A percentile compares a stretch with the other conserved stretches of the same genome.
These are phyloP conservation scores for Ictalurus furcatus DNA, from an alignment of 2,113 vertebrate genomes.

Conservation along the genomic window DNA sequence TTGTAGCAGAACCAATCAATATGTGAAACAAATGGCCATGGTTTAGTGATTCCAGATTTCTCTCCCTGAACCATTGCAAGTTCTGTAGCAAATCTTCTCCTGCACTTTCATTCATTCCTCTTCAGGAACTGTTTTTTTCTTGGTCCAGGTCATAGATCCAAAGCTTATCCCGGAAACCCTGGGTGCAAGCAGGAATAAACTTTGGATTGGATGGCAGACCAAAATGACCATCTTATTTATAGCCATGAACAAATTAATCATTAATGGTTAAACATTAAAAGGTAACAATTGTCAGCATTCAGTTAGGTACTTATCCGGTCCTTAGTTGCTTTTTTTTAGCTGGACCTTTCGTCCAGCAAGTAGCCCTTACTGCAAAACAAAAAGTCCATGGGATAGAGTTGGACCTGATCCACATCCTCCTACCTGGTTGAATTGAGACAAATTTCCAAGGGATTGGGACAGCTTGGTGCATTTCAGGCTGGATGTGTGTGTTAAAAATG, in stretches of 20 bases:
- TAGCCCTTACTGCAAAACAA: not conserved
- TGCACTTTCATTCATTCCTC: not conserved
- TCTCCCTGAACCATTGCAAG: not conserved
- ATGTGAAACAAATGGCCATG: not conserved
- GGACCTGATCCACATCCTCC: not conserved
- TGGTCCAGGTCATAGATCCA: not conserved
- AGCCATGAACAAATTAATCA: not conserved
- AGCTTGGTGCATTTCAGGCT: not conserved
- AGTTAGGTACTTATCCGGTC: not conserved
- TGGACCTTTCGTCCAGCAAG: not conserved
- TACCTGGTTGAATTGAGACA: not conserved
- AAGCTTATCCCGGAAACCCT: not conserved
- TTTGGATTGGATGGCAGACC: not conserved
- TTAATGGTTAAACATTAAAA: not conserved
- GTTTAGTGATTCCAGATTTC: not conserved
- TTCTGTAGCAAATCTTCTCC: not conserved
- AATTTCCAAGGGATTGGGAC: not conserved
- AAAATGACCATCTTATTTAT: not conserved
- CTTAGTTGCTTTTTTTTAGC: not conserved
- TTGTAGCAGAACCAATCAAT: not conserved
- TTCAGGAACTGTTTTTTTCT: not conserved
- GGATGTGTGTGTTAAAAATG: not conserved
- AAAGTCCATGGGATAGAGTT: not conserved
- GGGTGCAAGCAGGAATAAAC: not conserved
- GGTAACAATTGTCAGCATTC: not conserved